Conservation (phyloP, 2,888 invertebrate genomes). For the Synergus umbraculus region DNA sequence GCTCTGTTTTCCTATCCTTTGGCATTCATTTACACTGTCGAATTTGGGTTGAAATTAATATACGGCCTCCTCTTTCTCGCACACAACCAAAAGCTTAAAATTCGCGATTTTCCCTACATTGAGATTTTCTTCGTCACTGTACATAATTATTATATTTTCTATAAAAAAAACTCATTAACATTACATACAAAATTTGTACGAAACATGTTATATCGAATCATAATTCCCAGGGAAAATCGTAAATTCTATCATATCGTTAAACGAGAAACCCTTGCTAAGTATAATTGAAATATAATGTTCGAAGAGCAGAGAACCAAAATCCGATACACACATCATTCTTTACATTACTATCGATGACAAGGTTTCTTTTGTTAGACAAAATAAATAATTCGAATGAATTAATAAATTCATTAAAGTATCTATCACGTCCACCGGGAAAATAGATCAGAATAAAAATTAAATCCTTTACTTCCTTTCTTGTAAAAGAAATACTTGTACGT, state of each 20-base stretch:
- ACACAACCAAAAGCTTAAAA: not conserved
- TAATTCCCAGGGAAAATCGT: not conserved
- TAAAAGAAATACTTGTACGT: not conserved
- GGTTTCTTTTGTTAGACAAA: not conserved
- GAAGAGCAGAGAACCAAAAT: not conserved
- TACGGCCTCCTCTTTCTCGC: not conserved
- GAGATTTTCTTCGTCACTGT: not conserved
- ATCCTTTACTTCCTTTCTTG: not conserved
- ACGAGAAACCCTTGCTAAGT: not conserved
- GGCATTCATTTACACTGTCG: not conserved
- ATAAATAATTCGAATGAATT: not conserved
- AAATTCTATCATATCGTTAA: not conserved
- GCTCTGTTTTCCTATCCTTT: not conserved
- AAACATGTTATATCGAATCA: not conserved
- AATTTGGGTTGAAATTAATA: not conserved
- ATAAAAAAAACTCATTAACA: not conserved
- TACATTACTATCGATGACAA: not conserved
- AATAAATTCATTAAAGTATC: not conserved
- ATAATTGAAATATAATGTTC: not conserved
- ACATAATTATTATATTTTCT: not conserved
- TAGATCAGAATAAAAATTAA: not conserved
- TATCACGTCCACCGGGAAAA: not conserved
- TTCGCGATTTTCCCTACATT: not conserved
- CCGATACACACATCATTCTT: not conserved
- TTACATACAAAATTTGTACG: not conserved